Evolutionary conservation across 2,888 invertebrate species (phyloP).

Genomic region (Chrysodeixis includens): DNA sequence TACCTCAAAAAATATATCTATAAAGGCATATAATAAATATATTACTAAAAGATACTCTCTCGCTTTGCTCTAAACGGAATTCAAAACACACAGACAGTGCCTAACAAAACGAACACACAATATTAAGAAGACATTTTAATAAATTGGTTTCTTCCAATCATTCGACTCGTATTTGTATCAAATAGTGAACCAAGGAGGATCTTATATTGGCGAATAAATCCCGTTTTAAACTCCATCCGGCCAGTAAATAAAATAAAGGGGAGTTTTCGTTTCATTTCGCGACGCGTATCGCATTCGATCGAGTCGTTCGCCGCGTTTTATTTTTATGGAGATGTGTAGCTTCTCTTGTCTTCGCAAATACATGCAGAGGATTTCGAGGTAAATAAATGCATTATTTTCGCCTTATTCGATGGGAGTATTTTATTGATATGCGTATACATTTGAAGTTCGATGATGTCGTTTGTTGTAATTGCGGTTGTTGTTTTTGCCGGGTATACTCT

Average conservation of each 20-base stretch:
- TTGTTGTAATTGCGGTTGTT: background rate
- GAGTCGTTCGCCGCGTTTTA: conserved; percentile 76
- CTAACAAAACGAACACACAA: conserved; percentile 17
- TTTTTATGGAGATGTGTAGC: conserved; percentile 85
- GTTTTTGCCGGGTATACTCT: background rate
- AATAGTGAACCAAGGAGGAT: conserved; percentile 63
- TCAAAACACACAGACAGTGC: background rate
- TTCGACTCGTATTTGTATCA: conserved; percentile 57
- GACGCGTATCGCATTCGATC: conserved; percentile 68
- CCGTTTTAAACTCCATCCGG: conserved; percentile 79
- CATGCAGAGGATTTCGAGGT: conserved; percentile 62
- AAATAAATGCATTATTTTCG: conserved; percentile 69
- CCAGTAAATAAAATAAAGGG: conserved; percentile 83
- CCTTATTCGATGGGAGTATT: conserved; percentile 27
- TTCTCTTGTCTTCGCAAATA: conserved; percentile 62
- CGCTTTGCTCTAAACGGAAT: too few species aligned
- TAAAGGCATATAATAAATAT: too few species aligned
- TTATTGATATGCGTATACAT: conserved; percentile 34
- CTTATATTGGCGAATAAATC: conserved; percentile 82
- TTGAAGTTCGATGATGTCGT: conserved; percentile 13
- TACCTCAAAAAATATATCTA: too few species aligned
- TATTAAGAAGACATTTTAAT: conserved; percentile 19
- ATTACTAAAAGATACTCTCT: too few species aligned
- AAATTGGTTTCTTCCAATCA: conserved; percentile 53
- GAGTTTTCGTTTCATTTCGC: conserved; percentile 77